Conservation (phyloP, 2,797 vertebrate species). For the Phoeniculus purpureus region DNA sequence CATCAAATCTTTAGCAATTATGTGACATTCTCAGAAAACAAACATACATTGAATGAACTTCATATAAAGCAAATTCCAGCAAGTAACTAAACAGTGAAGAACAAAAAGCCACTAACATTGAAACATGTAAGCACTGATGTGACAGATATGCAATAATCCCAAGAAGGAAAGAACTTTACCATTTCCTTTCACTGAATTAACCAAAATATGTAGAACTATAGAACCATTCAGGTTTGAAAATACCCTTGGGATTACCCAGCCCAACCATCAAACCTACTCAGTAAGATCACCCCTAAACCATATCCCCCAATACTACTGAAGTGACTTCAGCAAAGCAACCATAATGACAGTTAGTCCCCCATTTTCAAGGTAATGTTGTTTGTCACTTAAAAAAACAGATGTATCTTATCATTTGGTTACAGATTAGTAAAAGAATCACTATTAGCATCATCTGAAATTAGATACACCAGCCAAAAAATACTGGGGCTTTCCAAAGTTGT, state of each 20-base stretch:
- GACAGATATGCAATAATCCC: not conserved
- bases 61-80: not conserved
- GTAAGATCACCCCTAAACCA: no score
- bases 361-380: not conserved
- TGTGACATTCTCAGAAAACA: not conserved
- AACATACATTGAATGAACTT: not conserved
- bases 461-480: not conserved
- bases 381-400: not conserved
- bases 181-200: not conserved
- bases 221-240: no score
- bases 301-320: no score
- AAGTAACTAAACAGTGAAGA: not conserved
- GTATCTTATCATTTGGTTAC: not conserved
- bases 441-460: not conserved
- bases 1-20: not conserved
- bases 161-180: not conserved
- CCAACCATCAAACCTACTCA: no score
- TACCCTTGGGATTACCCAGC: no score
- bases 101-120: not conserved
- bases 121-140: not conserved
- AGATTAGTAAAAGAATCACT: not conserved
- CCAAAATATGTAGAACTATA: not conserved
- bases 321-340: not conserved
- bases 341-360: not conserved
- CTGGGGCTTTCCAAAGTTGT: not conserved